Evolutionary conservation across 35 echinoderm and acorn worm genomes (phyloP).

Genomic region (Apostichopus californicus): DNA sequence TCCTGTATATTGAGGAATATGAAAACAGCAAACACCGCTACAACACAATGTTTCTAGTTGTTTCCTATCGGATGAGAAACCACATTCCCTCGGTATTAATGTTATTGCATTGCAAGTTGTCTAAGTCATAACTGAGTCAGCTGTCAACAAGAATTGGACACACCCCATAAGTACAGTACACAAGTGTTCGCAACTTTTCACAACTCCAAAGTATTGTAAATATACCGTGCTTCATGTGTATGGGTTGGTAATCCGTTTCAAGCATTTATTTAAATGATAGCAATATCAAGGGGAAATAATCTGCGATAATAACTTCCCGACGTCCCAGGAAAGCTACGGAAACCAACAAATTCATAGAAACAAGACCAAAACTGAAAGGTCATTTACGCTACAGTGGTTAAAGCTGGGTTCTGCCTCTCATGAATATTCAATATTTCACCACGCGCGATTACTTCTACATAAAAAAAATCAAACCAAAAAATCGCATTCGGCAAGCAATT

Average conservation of each 20-base stretch:
- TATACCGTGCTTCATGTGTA: background rate
- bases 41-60: background rate
- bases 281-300: background rate
- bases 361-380: too few species aligned
- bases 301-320: conserved; percentile 9
- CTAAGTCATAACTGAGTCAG: conserved; percentile 51
- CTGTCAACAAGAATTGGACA: conserved; percentile 40
- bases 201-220: background rate
- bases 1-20: too few species aligned
- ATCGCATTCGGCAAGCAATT: too few species aligned
- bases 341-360: conserved; percentile 35
- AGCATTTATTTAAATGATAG: background rate
- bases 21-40: background rate
- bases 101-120: background rate
- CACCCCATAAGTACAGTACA: conserved; percentile 24
- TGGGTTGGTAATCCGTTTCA: background rate
- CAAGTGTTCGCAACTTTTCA: conserved; percentile 43
- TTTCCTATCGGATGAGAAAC: background rate
- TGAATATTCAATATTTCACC: background rate
- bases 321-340: background rate
- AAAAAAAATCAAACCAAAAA: too few species aligned
- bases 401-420: background rate
- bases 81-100: background rate
- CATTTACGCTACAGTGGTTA: too few species aligned
- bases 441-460: too few species aligned